Evolutionary conservation across 2,113 vertebrate genomes (phyloP), one percentile per base, ranked within the genome.

Genomic region (Saguinus midas): DNA sequence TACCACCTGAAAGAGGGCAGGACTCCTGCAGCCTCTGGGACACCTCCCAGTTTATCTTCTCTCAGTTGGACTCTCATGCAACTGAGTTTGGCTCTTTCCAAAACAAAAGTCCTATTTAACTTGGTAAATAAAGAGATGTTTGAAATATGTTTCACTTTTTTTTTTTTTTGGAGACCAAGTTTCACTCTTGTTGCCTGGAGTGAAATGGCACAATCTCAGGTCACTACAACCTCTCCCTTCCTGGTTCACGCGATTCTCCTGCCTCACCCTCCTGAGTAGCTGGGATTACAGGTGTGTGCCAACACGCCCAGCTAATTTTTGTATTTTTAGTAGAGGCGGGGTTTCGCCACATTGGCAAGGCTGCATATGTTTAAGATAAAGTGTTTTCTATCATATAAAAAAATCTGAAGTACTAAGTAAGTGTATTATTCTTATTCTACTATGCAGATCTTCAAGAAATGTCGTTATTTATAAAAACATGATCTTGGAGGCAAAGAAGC

Each of bases 391-490:
- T 72, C 7, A 82, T n/a, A 81, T 23, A 32, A 83, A 97, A 61
- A 91, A 35, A 14, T 58, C 55, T 89, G 52, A 97, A 83, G 61
- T 75, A 95, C 29, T 57, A 79, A 92, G 76, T 68, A n/a, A 64
- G 6, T 94, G n/a, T 87, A 57, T 91, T 76, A 27, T 70, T 92
- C 80, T 83, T 75, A 89, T 86, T 93, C 70, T 12, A 68, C 79
- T 89, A 79, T 52, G 40, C 55, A 76, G 57, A 79, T 75, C n/a
- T 93, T 79, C 57, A 87, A 93, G 80, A 95, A 97, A 90, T 95
- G 50, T 80, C 14, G 91, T 23, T 92, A 58, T 91, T 93, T 83
- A 93, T 61, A 76, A 97, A 96, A 96, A 94, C 75, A 95, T 90
- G 83, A 68, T 82, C 80, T 90, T 68, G 21, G 50, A 40, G 20